phyloP scores from a whole-genome alignment of 2,888 invertebrate species.

The Tromatobia lineatoria region DNA sequence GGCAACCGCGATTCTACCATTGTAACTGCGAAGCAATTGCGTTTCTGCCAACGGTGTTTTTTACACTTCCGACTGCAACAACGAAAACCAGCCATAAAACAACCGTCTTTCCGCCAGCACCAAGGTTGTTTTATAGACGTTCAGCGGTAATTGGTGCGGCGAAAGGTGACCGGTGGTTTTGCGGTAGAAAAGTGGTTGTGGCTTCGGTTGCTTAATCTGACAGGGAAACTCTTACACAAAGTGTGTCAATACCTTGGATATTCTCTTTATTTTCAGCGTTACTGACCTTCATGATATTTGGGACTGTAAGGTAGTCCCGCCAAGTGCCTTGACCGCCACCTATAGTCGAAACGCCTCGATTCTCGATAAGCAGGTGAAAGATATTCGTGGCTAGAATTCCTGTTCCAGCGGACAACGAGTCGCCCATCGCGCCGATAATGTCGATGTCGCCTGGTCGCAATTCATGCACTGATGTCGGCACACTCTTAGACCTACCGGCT shows the following conservation, averaged over 20 bases:
- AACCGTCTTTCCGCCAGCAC: no score
- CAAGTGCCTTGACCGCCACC: slow-evolving; percentile 90
- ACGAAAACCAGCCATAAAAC: no score
- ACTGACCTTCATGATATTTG: slow-evolving; percentile 90
- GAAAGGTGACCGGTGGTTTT: no score
- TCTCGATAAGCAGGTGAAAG: slow-evolving; percentile 83
- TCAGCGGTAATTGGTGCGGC: no score
- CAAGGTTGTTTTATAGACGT: no score
- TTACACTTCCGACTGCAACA: no score
- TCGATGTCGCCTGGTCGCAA: slow-evolving; percentile 89
- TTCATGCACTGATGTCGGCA: slow-evolving; percentile 87
- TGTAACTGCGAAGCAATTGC: no score
- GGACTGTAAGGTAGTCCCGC: slow-evolving; percentile 90
- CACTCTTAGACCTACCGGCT: slow-evolving; percentile 76
- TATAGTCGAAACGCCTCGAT: slow-evolving; percentile 76
- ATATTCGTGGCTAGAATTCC: slow-evolving; percentile 86
- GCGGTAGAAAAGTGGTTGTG: no score
- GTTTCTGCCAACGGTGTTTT: no score
- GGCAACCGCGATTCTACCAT: no score
- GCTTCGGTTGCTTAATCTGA: no score
- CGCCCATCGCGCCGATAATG: slow-evolving; percentile 88
- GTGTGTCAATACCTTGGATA: neutral
- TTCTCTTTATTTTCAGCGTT: neutral
- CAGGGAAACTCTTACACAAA: neutral
- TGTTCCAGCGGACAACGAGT: slow-evolving; percentile 88